phyloP scores from a whole-genome alignment of 1,140 invertebrate species.

The Orussus abietinus region DNA sequence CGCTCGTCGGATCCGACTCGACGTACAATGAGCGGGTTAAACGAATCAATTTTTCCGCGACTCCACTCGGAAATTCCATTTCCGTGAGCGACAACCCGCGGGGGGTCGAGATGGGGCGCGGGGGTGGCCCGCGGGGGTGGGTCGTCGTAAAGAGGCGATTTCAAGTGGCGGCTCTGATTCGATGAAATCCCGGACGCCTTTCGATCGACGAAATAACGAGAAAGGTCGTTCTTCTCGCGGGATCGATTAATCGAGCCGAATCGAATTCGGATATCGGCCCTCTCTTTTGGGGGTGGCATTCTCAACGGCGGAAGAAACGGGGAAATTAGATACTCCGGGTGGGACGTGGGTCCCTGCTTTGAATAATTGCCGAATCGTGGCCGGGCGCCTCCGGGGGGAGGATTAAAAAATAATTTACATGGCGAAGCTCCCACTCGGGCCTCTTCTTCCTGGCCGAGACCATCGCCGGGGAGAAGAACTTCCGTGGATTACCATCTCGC shows the following conservation, averaged over 20 bases:
- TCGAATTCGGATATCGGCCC: background rate
- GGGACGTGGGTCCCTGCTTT: background rate
- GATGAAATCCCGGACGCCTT: too few relatives aligned
- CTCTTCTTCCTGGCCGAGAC: background rate
- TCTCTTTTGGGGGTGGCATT: too few relatives aligned
- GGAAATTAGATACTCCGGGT: background rate
- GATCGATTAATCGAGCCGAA: too few relatives aligned
- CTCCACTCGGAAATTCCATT: slow-evolving; percentile 34
- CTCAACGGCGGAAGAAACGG: too few relatives aligned
- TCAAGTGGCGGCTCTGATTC: too few relatives aligned
- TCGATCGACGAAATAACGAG: background rate
- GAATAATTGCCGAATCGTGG: background rate
- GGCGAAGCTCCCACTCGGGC: slow-evolving; percentile 21
- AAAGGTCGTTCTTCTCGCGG: background rate
- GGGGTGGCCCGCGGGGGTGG: background rate
- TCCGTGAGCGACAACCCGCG: slow-evolving; percentile 22
- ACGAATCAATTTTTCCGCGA: slow-evolving; percentile 40
- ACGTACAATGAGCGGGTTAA: slow-evolving; percentile 34
- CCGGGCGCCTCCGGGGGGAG: slow-evolving; percentile 7
- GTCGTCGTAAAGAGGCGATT: slow-evolving; percentile 21
- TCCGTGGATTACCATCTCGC: slow-evolving; percentile 43
- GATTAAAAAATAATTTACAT: slow-evolving; percentile 38
- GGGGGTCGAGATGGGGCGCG: background rate
- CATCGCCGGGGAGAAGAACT: slow-evolving; percentile 29
- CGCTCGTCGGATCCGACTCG: slow-evolving; percentile 22